Evolutionary conservation across 2,888 invertebrate genomes (phyloP), one percentile per base, ranked within the genome.

Genomic region (Rhimphoctona megacephalus): DNA sequence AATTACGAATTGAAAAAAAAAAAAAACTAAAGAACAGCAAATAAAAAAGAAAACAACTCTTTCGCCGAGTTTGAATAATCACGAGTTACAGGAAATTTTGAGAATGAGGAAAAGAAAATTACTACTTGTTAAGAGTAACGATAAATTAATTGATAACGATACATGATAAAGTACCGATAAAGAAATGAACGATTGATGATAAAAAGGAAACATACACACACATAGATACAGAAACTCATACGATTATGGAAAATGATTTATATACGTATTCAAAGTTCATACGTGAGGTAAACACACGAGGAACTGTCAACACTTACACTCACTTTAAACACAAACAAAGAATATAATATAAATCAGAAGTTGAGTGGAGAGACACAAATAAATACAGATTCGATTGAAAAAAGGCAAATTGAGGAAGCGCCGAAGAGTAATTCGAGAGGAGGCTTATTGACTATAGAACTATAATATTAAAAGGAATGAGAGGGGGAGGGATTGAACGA

Each of bases 121-220:
- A 80, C 83, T 81, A 76, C 70, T 61, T 73, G 82, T 74, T 83
- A 85, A 83, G 84, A 54, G 83, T 80, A 87, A 87, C 66, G 84
- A 81, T 83, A 84, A 81, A 88, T 79, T 89, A 87, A 85, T 83
- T 76, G 74, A 85, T 85, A 83, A 80, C 69, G 77, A 69, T 83
- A 83, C 74, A 79, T 76, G 82, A 80, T 86, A 87, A 85, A 88
- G 70, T 83, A 86, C 52, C 80, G 84, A 80, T 83, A 43, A 85
- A 67, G 74, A 84, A 46, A 78, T 79, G 64, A 79, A 83, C 80
- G 67, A 67, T 83, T 77, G 17, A 69, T 43, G n/a, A 70, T 33
- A 69, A 49, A 9, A 54, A 39, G 2, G 64, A 49, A 39, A 57
- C 39, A 81, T 19, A 49, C 22, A 64, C 61, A 81, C 61, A 61